These are phyloP conservation scores for Sorex fumeus DNA, from an alignment of 2,113 vertebrate species.

Conservation along the genomic window DNA sequence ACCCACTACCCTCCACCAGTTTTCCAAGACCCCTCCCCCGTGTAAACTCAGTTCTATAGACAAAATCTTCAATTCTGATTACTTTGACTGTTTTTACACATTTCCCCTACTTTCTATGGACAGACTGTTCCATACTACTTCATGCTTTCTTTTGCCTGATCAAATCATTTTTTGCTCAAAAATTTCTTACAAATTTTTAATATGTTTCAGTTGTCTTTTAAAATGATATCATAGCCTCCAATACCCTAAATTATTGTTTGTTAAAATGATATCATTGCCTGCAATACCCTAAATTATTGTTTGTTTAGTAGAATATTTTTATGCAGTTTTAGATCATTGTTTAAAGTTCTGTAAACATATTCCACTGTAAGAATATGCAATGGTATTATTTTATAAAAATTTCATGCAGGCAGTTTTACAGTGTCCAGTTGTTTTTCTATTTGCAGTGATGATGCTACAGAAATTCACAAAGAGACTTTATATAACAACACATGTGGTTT, in stretches of 20 bases:
- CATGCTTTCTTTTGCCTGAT: background rate
- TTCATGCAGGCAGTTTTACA: background rate
- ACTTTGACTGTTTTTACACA: background rate
- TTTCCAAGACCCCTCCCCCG: too few species aligned
- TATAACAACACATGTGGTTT: background rate
- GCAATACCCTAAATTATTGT: background rate
- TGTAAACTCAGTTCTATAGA: too few species aligned
- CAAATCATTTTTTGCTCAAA: background rate
- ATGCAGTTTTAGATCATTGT: conserved; percentile 24
- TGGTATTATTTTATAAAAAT: background rate
- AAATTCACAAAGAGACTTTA: background rate
- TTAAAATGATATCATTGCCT: background rate
- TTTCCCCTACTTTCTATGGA: background rate
- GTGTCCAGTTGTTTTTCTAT: background rate
- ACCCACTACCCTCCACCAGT: too few species aligned
- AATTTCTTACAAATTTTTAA: background rate
- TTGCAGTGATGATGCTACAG: background rate
- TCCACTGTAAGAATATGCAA: background rate
- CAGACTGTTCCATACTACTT: background rate
- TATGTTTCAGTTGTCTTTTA: background rate
- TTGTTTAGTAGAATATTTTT: background rate
- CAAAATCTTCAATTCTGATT: too few species aligned
- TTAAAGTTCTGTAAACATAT: background rate
- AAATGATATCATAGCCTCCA: background rate
- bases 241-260: background rate